phyloP scores from a whole-genome alignment of 2,888 invertebrate species.

The Seladonia tumulorum region DNA sequence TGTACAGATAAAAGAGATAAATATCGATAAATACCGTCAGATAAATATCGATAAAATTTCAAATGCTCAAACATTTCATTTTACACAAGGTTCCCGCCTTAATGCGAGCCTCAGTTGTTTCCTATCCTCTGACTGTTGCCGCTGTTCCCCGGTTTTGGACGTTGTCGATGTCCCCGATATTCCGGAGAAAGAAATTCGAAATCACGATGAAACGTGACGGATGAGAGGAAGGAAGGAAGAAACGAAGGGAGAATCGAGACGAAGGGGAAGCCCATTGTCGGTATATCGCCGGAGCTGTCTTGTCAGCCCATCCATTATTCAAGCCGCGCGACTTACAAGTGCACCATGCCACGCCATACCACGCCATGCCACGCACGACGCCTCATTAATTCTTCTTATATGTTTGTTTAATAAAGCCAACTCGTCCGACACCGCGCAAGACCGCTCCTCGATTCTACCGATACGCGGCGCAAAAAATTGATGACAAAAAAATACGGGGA shows the following conservation, averaged over 20 bases:
- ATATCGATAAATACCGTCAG: too few species aligned
- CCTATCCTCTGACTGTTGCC: background rate
- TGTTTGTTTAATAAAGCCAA: conserved; percentile 72
- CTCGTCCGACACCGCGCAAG: conserved; percentile 53
- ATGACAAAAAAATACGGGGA: background rate
- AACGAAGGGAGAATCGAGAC: conserved; percentile 61
- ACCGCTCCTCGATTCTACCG: conserved; percentile 9
- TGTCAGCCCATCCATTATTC: conserved; percentile 79
- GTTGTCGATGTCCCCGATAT: conserved; percentile 27
- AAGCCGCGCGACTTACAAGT: conserved; percentile 76
- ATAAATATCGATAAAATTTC: too few species aligned
- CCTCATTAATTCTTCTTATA: conserved; percentile 78
- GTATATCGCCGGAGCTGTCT: conserved; percentile 71
- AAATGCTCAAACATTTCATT: too few species aligned
- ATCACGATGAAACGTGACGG: conserved; percentile 69
- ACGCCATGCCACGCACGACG: conserved; percentile 69
- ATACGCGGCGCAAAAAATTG: background rate
- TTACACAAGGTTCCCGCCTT: too few species aligned
- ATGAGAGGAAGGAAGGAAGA: conserved; percentile 65
- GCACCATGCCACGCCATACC: conserved; percentile 66
- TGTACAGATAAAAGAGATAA: too few species aligned
- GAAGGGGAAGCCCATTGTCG: conserved; percentile 61
- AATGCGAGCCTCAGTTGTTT: too few species aligned
- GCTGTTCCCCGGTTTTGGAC: background rate
- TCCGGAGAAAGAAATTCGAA: conserved; percentile 47